Evolutionary conservation across 2,888 invertebrate genomes (phyloP).

Genomic region (Julus scanicus): DNA sequence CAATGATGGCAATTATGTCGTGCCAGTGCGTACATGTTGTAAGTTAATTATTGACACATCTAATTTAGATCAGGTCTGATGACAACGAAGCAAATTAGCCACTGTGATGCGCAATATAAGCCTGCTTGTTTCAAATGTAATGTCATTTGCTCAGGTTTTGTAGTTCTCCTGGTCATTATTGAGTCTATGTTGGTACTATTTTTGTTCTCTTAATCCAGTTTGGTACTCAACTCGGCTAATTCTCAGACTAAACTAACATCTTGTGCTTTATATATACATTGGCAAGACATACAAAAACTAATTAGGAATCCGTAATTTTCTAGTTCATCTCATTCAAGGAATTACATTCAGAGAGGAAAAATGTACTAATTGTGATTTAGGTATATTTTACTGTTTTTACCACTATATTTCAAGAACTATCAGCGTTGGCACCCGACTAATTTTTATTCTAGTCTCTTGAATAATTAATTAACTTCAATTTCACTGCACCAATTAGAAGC

Average conservation of each 20-base stretch:
- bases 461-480: too few species aligned
- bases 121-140: conserved; percentile 16
- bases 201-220: neutral
- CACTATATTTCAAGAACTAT: too few species aligned
- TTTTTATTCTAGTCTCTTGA: too few species aligned
- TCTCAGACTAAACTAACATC: neutral
- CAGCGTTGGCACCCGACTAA: too few species aligned
- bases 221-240: neutral
- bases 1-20: neutral
- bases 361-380: neutral
- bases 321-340: neutral
- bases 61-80: conserved; percentile 7
- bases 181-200: neutral
- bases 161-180: conserved; percentile 21
- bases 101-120: conserved; percentile 14
- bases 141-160: neutral
- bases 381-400: too few species aligned
- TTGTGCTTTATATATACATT: neutral
- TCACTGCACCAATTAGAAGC: too few species aligned
- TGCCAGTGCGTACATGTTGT: neutral
- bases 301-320: neutral
- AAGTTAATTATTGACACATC: conserved; percentile 23
- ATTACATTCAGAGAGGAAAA: neutral
- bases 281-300: conserved; percentile 3
- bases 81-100: conserved; percentile 1